Evolutionary conservation across 2,888 invertebrate genomes (phyloP), one percentile per base, ranked within the genome.

Genomic region (Ctena decussata): DNA sequence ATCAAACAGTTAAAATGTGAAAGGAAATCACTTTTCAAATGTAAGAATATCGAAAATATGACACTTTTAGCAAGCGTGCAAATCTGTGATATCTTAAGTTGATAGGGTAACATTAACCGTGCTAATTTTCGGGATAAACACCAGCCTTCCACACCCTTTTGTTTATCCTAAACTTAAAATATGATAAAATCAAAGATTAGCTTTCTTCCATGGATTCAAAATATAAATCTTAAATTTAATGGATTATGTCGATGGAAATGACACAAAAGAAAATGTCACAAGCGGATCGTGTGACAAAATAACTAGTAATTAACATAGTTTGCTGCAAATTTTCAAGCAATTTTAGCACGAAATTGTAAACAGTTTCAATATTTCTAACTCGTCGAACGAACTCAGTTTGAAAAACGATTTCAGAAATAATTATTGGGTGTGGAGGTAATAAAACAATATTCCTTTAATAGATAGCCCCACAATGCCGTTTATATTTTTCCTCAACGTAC

Each of bases 341-440:
- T 65, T 65, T 65, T 65, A 65, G 65, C 65, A 65, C 65, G 65
- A 65, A 65, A 65, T 65, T 65, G 35, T 65, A 65, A 65, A 65
- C 65, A 65, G 65, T 65, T 65, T 65, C 65, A 65, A 65, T 65
- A 65, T 65, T 65, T 65, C 65, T 65, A 6, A 65, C 65, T 65
- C 65, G 65, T 35, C 65, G 35, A 12, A 65, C 35, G 65, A 35
- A 65, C 65, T 65, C 65, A 35, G 65, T 35, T 46, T 65, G 65
- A 65, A 65, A 65, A 65, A 65, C 24, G 65, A 24, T 8, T 35
- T 1, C 3, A 5, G 30, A 65, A 35, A 65, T 65, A 65, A 65
- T 65, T 65, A 65, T 18, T 35, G 1, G 65, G 27, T 57, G 27
- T 57, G 46, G 21, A 46, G 6, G 15, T 15, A 41, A 15, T 41